Percentiles rank a stretch among this genome's conserved stretches.
These are phyloP conservation scores for Ramphastos sulfuratus DNA, from an alignment of 2,113 vertebrate species.

Conservation along the genomic window DNA sequence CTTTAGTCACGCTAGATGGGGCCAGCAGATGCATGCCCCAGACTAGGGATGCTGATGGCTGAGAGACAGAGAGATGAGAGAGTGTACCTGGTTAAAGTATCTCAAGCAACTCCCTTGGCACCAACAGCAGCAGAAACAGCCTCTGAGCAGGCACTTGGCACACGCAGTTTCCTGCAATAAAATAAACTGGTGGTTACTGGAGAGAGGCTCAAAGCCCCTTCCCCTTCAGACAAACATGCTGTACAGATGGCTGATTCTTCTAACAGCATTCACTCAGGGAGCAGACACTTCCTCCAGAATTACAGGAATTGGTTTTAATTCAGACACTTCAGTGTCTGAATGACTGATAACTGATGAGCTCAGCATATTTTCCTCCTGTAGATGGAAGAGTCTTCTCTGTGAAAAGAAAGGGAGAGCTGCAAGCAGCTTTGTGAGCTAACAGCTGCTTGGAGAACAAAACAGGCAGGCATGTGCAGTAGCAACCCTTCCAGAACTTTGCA, in stretches of 20 bases:
- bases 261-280: neutral
- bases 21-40: fast-evolving
- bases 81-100: conserved; percentile 77
- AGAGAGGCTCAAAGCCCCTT: neutral
- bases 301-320: neutral
- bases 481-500: neutral
- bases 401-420: conserved; percentile 33
- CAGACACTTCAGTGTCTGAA: neutral
- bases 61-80: neutral
- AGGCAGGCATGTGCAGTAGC: neutral
- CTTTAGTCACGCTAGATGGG: neutral
- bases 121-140: conserved; percentile 68
- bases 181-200: conserved; percentile 4
- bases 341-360: neutral
- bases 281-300: neutral
- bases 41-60: neutral
- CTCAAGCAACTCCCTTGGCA: conserved; percentile 64
- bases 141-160: conserved; percentile 39
- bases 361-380: neutral
- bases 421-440: neutral
- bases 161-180: conserved; percentile 56
- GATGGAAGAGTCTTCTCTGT: neutral
- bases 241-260: neutral
- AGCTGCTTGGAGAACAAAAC: conserved; percentile 8
- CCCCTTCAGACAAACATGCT: neutral